Percentiles rank a stretch among this genome's conserved stretches.
Evolutionary conservation across 2,797 vertebrate species (phyloP).

Genomic region (Hypotaenidia philippensis): DNA sequence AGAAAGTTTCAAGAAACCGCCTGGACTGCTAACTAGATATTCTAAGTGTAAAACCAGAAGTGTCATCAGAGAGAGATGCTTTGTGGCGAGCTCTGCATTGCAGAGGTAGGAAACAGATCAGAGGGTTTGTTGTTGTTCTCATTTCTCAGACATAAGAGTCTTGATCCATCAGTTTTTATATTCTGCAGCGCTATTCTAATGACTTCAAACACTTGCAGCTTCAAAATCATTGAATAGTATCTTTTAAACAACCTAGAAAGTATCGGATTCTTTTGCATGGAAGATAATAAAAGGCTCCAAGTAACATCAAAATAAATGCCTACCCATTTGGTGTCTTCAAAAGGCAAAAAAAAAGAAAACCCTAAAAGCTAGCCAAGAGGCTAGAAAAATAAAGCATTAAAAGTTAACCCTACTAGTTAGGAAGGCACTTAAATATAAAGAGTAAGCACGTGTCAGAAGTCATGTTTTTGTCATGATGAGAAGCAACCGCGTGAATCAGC

Average conservation of each 20-base stretch:
- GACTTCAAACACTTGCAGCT: slow-evolving; percentile 41
- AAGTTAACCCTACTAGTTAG: neutral
- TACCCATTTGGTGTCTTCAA: neutral
- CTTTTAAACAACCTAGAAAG: slow-evolving; percentile 18
- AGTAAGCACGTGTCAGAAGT: neutral
- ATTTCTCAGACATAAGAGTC: slow-evolving; percentile 11
- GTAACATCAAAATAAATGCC: slow-evolving; percentile 1
- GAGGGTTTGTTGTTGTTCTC: slow-evolving; percentile 2
- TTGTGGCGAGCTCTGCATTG: neutral
- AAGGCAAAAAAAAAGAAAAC: neutral
- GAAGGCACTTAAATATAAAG: neutral
- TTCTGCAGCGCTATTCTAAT: neutral
- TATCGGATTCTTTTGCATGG: neutral
- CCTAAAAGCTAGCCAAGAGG: neutral
- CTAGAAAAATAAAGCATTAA: neutral
- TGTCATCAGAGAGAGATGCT: neutral
- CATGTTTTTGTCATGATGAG: neutral
- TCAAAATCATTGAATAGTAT: slow-evolving; percentile 29
- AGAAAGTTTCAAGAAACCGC: neutral
- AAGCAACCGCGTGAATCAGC: neutral
- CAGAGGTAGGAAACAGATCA: slow-evolving; percentile 28
- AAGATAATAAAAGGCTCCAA: neutral
- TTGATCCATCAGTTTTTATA: slow-evolving; percentile 19
- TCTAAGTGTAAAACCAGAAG: slow-evolving; percentile 1
- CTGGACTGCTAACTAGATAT: neutral